Evolutionary conservation across 1,140 invertebrate species (phyloP), one percentile per base, ranked within the genome.

Genomic region (Hycleus cichorii): DNA sequence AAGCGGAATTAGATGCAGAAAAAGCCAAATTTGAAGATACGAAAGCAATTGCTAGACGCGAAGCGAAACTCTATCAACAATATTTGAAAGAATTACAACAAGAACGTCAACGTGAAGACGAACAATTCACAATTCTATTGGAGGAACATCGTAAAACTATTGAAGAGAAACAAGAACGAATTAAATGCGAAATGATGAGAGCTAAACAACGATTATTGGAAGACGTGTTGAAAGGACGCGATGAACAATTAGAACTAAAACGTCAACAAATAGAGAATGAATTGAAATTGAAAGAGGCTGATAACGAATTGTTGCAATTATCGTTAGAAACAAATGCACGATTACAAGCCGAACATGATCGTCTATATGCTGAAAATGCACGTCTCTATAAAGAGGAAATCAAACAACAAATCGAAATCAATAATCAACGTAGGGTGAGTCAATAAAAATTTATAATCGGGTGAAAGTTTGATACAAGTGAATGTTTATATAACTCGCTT

Each of bases 391-490:
- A 65, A n/a, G 64, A 66, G 7, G 71, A 74, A 55, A 47, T 74
- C 10, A 46, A 57, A 6, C 65, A 65, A 50, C 72, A 74, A 56
- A 72, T 74, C 47, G 68, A 72, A 47, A 68, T 71, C 47, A 71
- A 67, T 44, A 69, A 64, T 46, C 6, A 59, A 38, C 39, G 70
- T 18, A 64, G 66, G 62, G 72, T 73, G 61, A 62, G 55, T 46
- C 11, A 55, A 3, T 45, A 54, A 12, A 54, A 49, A 42, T 9
- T n/a, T 11, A 3, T 8, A n/a, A 32, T 7, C 4, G 7, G 3
- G 32, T 5, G 32, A 32, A n/a, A 24, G n/a, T 7, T 52, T 8
- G 18, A n/a, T 50, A 11, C 27, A 12, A 47, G 9, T 10, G 7
- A 18, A 18, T 32, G 32, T 32, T 32, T 32, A 32, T 32, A 32